Evolutionary conservation across 2,113 vertebrate species (phyloP).

Genomic region (Lathamus discolor): DNA sequence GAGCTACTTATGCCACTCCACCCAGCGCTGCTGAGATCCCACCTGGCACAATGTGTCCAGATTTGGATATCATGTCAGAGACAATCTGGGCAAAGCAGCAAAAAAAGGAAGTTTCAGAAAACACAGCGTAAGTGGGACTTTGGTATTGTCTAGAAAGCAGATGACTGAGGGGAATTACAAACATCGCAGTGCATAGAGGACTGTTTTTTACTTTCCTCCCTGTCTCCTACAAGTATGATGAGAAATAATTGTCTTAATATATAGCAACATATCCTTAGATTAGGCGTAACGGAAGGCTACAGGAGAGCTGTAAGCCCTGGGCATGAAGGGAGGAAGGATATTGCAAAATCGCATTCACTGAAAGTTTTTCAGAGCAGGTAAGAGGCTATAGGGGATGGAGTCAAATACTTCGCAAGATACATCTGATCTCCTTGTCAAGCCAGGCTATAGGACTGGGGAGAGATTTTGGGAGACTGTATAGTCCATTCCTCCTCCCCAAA

Average conservation of each 20-base stretch:
- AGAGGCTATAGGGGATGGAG: background rate
- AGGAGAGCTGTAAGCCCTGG: background rate
- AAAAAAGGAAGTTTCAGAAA: slow-evolving; percentile 28
- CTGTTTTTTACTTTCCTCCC: background rate
- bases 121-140: background rate
- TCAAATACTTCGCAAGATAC: background rate
- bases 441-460: background rate
- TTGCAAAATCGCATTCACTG: background rate
- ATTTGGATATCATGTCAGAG: slow-evolving; percentile 31
- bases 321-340: background rate
- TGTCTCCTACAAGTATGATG: background rate
- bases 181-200: background rate
- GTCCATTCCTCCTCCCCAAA: background rate
- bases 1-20: slow-evolving; percentile 20
- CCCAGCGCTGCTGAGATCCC: slow-evolving; percentile 16
- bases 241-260: background rate
- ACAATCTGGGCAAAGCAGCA: slow-evolving; percentile 36
- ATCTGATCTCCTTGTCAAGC: background rate
- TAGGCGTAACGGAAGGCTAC: background rate
- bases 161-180: background rate
- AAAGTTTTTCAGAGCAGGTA: background rate
- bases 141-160: slow-evolving; percentile 23
- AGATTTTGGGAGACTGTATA: background rate
- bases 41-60: slow-evolving; percentile 34
- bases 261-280: background rate